Conservation (phyloP, 2,888 invertebrate species). For the Pollenia amentaria region DNA sequence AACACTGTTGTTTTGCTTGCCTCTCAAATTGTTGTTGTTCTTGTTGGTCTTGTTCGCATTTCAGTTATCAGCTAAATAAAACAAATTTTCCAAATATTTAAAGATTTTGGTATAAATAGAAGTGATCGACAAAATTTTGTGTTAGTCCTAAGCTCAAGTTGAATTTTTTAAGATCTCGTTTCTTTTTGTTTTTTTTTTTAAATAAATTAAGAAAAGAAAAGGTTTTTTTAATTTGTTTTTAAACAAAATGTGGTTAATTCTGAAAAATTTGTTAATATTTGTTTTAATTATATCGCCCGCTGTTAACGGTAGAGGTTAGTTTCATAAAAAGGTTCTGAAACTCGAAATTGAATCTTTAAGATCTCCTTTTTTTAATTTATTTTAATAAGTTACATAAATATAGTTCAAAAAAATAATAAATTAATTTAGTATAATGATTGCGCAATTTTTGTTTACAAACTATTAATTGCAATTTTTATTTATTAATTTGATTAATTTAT, state of each 20-base stretch:
- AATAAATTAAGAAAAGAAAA: not conserved
- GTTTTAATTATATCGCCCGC: not conserved
- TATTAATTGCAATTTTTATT: not conserved
- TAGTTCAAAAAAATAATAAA: not conserved
- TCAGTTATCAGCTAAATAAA: slow-evolving; percentile 36
- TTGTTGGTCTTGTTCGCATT: not conserved
- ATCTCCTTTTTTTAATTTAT: no score
- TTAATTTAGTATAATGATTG: slow-evolving; percentile 12
- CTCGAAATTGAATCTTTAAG: not conserved
- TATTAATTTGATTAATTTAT: not conserved
- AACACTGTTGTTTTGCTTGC: not conserved
- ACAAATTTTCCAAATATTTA: slow-evolving; percentile 12
- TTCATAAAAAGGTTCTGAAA: not conserved
- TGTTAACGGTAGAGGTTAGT: slow-evolving; percentile 49
- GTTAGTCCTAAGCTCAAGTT: slow-evolving; percentile 17
- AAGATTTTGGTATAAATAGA: slow-evolving; percentile 55
- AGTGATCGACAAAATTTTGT: slow-evolving; percentile 34
- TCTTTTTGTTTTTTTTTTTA: no score
- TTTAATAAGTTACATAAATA: no score
- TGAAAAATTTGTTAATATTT: slow-evolving; percentile 26
- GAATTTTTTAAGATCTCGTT: no score
- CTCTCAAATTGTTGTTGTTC: not conserved
- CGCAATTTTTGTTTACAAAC: not conserved
- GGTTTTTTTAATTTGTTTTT: not conserved
- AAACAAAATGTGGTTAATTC: slow-evolving; percentile 40